Conservation (phyloP, 2,797 vertebrate genomes). For the Hydrolagus colliei region DNA sequence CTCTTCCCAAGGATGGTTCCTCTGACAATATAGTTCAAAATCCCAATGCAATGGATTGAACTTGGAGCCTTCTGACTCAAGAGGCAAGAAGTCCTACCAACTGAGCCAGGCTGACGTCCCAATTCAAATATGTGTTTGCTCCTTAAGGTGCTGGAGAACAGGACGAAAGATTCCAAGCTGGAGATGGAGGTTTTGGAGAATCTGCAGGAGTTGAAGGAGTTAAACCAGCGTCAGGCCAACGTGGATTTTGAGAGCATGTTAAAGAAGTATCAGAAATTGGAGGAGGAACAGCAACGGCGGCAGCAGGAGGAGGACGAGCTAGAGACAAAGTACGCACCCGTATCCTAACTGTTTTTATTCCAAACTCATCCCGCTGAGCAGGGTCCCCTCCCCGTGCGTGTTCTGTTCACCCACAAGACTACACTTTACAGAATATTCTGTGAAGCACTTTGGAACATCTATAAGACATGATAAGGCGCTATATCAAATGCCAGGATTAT, state of each 20-base stretch:
- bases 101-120: no score
- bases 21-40: no score
- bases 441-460: no score
- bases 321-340: slow-evolving; percentile 71
- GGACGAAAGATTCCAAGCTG: slow-evolving; percentile 91
- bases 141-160: slow-evolving; percentile 85
- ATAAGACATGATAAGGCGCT: no score
- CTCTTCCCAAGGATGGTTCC: no score
- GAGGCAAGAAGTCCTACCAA: no score
- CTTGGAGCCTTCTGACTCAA: no score
- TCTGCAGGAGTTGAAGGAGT: slow-evolving; percentile 90
- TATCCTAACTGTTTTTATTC: no score
- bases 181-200: slow-evolving; percentile 97
- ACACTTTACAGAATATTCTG: no score
- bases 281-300: slow-evolving; percentile 60
- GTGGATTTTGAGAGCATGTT: slow-evolving; percentile 94
- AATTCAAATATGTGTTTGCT: not conserved
- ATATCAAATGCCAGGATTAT: no score
- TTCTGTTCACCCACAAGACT: not conserved
- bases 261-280: slow-evolving; percentile 66
- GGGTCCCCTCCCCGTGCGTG: not conserved
- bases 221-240: slow-evolving; percentile 89
- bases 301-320: slow-evolving; percentile 81
- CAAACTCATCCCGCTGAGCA: no score
- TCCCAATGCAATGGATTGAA: no score